Evolutionary conservation across 2,113 vertebrate genomes (phyloP).

Genomic region (Ia io): DNA sequence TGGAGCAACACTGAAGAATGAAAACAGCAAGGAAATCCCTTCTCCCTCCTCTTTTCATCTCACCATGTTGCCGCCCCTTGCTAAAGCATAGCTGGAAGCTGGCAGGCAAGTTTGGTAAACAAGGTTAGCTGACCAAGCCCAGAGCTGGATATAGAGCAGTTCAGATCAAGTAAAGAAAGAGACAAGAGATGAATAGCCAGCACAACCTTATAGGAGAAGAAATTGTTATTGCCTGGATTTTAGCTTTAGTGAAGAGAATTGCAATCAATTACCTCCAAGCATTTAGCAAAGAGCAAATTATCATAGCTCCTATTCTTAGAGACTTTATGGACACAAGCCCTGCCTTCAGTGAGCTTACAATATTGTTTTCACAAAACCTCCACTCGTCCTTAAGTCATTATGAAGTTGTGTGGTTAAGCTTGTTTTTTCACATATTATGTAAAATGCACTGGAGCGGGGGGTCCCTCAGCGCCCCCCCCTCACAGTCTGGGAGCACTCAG

Average conservation of each 20-base stretch:
- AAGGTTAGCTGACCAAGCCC: background rate
- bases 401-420: background rate
- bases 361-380: background rate
- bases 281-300: constrained; percentile 1
- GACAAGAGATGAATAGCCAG: background rate
- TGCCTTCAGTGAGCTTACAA: background rate
- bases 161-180: background rate
- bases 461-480: no score
- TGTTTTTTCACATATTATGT: background rate
- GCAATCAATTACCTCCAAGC: background rate
- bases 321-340: background rate
- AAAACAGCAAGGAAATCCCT: background rate
- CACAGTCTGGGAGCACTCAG: no score
- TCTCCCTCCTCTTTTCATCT: background rate
- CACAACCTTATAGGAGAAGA: background rate
- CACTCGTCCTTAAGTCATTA: background rate
- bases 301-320: background rate
- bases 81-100: background rate
- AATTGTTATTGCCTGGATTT: background rate
- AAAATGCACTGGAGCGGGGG: background rate
- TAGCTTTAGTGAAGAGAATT: constrained; percentile 41
- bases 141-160: background rate
- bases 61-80: background rate
- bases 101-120: background rate
- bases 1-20: background rate